Percentiles rank a stretch among this genome's conserved stretches.
These are phyloP conservation scores for Macropodus opercularis DNA, from an alignment of 2,797 vertebrate genomes.

Conservation along the genomic window DNA sequence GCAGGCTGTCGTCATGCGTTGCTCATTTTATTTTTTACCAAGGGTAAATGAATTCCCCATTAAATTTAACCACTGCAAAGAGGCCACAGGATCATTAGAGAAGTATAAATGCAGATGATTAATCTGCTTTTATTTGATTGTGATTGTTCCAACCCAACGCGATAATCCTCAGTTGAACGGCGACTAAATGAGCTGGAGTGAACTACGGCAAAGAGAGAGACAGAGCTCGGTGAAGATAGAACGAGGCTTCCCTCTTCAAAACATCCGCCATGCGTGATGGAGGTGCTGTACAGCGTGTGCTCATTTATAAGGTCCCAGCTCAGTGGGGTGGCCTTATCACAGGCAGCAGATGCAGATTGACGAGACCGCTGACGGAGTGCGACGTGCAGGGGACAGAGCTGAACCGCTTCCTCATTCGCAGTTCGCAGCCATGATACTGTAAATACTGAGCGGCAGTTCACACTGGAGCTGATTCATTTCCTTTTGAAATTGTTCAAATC, in stretches of 20 bases:
- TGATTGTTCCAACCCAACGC: slow-evolving; percentile 32
- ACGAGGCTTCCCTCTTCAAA: slow-evolving; percentile 36
- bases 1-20: no score
- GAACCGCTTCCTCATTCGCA: slow-evolving; percentile 27
- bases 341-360: slow-evolving; percentile 76
- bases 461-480: slow-evolving; percentile 3
- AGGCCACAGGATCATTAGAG: slow-evolving; percentile 5
- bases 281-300: slow-evolving; percentile 50
- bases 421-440: slow-evolving; percentile 9
- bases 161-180: slow-evolving; percentile 62
- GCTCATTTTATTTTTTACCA: no score
- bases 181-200: slow-evolving; percentile 53
- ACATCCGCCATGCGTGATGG: slow-evolving; percentile 49
- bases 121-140: slow-evolving; percentile 39
- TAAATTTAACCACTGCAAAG: slow-evolving; percentile 12
- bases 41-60: no score
- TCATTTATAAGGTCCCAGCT: slow-evolving; percentile 73
- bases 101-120: slow-evolving; percentile 20
- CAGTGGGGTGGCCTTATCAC: slow-evolving; percentile 77
- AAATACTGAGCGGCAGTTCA: slow-evolving; percentile 3
- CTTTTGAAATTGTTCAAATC: not conserved
- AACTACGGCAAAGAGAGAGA: slow-evolving; percentile 30
- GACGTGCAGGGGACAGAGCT: slow-evolving; percentile 32
- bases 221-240: slow-evolving; percentile 33
- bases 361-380: slow-evolving; percentile 61